Evolutionary conservation across 2,888 invertebrate species (phyloP), one percentile per base, ranked within the genome.

Genomic region (Unio pictorum): DNA sequence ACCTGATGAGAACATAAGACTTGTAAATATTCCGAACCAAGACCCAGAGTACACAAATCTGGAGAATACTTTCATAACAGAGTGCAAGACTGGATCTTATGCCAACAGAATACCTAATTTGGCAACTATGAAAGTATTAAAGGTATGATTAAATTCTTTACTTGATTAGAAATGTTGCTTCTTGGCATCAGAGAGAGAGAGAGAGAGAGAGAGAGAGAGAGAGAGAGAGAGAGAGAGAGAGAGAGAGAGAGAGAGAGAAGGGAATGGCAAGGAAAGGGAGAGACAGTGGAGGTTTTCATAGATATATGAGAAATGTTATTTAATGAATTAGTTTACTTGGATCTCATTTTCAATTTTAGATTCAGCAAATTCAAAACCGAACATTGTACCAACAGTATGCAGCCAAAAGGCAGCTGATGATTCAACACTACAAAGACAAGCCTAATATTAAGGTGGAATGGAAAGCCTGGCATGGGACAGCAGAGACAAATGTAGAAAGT

Each of bases 391-490:
- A 73, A 61, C 81, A 81, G 61, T 82, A 79, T 66, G 55, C 67
- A 28, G 74, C 76, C 23, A 76, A 77, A 63, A 75, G 71, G 54
- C 62, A 63, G 45, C 15, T 45, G 15, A 45, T 45, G 45, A 45
- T 15, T 45, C 11, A 15, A 45, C 66, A 64, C 1, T 45, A 45
- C 45, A 45, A 45, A 45, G 45, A 15, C 45, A 45, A 45, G 3
- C 45, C 45, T 15, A 3, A 0, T 11, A 15, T 45, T 11, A 45
- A 1, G 15, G 59, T 69, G 34, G 81, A 81, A 66, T 67, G 61
- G 23, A 67, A 61, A 8, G 67, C 82, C 18, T 84, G 82, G 81
- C 83, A 84, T 66, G 83, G 83, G 15, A 79, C 83, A n/a, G 66
- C 67, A 58, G 23, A 64, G 18, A 69, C 67, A 4, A 71, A 79